Evolutionary conservation across 2,113 vertebrate species (phyloP).

Genomic region (Pyrgilauda ruficollis): DNA sequence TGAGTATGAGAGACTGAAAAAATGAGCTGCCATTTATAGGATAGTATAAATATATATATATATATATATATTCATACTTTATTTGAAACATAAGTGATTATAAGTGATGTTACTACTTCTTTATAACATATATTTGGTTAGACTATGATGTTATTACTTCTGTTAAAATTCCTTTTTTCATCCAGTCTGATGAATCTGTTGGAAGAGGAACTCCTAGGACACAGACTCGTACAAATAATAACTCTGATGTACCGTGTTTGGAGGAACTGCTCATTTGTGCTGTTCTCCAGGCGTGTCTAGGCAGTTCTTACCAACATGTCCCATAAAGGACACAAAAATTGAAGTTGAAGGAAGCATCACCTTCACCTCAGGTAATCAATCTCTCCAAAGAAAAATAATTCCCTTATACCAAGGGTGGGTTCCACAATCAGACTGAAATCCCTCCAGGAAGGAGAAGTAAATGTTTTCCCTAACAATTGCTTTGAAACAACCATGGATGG

Average conservation of each 20-base stretch:
- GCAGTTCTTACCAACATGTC: not conserved
- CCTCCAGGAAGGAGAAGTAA: not conserved
- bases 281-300: not conserved
- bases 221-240: not conserved
- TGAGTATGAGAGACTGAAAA: not conserved
- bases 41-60: not conserved
- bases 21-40: not conserved
- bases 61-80: not conserved
- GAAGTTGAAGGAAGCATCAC: not conserved
- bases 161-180: not conserved
- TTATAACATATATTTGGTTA: not conserved
- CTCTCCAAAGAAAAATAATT: not conserved
- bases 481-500: not conserved
- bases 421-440: not conserved
- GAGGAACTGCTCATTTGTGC: not conserved
- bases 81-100: not conserved
- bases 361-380: not conserved
- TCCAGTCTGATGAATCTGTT: not conserved
- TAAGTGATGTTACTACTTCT: too few species aligned
- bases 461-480: not conserved
- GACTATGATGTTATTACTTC: not conserved
- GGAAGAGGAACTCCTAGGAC: not conserved
- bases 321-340: not conserved
- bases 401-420: not conserved
- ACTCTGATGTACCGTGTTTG: not conserved